These are phyloP conservation scores for Ataeniobius toweri DNA, from an alignment of 2,797 vertebrate genomes.

Conservation along the genomic window DNA sequence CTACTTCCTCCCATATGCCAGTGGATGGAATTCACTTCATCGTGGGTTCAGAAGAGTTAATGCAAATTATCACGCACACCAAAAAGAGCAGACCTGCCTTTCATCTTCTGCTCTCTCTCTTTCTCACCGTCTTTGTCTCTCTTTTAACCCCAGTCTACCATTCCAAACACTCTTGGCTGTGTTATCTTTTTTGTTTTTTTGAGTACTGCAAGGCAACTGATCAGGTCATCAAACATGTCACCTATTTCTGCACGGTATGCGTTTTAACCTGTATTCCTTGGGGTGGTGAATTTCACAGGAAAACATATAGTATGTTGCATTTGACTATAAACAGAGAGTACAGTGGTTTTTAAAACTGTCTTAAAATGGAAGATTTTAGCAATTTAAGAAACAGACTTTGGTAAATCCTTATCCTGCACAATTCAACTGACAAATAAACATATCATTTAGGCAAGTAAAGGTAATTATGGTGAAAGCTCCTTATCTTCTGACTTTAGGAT, in stretches of 20 bases:
- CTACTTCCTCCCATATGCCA: conserved; percentile 52
- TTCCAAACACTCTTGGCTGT: background rate
- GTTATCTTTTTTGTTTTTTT: conserved; percentile 14
- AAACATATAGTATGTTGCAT: background rate
- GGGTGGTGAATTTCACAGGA: background rate
- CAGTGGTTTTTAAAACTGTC: background rate
- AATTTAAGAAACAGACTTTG: background rate
- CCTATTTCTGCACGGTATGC: conserved; percentile 5
- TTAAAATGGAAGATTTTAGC: background rate
- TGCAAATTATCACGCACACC: conserved; percentile 49
- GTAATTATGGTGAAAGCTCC: background rate
- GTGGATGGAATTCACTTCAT: conserved; percentile 71
- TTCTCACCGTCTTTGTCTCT: conserved; percentile 28
- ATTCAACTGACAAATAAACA: background rate
- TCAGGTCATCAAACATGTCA: conserved; percentile 30
- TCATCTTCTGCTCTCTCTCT: conserved; percentile 8
- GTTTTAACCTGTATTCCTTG: background rate
- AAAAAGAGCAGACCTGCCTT: conserved; percentile 66
- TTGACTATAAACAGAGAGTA: background rate
- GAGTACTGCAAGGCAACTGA: conserved; percentile 32
- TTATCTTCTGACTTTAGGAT: background rate
- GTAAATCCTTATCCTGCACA: background rate
- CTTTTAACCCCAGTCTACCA: conserved; percentile 12
- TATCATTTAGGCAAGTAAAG: background rate
- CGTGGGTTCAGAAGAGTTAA: conserved; percentile 70